These are phyloP conservation scores for Crocuta crocuta DNA, from an alignment of 2,113 vertebrate genomes.

Conservation along the genomic window DNA sequence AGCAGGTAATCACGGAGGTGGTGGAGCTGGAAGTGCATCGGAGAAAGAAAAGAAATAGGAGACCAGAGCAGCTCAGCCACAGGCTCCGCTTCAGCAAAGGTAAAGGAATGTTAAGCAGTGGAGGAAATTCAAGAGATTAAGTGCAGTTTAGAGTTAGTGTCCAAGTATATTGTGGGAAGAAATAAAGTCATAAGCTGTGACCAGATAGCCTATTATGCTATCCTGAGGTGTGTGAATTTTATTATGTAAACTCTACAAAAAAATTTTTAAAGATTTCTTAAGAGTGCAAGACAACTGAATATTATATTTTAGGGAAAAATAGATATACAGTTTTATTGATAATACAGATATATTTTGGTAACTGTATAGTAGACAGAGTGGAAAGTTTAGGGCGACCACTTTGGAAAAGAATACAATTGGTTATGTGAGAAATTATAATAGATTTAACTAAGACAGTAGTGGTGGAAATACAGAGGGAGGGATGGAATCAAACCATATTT, in stretches of 20 bases:
- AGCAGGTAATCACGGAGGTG: not conserved
- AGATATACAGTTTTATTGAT: not conserved
- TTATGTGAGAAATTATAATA: not conserved
- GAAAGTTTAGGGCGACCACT: not conserved
- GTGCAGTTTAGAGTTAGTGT: not conserved
- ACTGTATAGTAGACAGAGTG: accelerated
- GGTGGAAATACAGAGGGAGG: not conserved
- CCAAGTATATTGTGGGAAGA: not conserved
- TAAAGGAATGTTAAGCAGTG: not conserved
- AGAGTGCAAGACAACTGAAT: not conserved
- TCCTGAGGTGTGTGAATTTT: not conserved
- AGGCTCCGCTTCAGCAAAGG: not conserved
- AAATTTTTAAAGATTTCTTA: not conserved
- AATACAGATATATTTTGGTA: not conserved
- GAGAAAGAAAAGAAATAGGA: not conserved
- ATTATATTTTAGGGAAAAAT: not conserved
- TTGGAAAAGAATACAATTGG: not conserved
- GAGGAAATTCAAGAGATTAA: not conserved
- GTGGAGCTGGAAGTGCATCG: not conserved
- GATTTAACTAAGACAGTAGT: not conserved
- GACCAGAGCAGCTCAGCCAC: no score
- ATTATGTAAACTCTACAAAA: not conserved
- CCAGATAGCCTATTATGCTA: not conserved
- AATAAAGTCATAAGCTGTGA: not conserved
- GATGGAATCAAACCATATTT: not conserved